Percentiles rank a stretch among this genome's conserved stretches.
Evolutionary conservation across 1,140 invertebrate species (phyloP).

Genomic region (Lepidurus apus): DNA sequence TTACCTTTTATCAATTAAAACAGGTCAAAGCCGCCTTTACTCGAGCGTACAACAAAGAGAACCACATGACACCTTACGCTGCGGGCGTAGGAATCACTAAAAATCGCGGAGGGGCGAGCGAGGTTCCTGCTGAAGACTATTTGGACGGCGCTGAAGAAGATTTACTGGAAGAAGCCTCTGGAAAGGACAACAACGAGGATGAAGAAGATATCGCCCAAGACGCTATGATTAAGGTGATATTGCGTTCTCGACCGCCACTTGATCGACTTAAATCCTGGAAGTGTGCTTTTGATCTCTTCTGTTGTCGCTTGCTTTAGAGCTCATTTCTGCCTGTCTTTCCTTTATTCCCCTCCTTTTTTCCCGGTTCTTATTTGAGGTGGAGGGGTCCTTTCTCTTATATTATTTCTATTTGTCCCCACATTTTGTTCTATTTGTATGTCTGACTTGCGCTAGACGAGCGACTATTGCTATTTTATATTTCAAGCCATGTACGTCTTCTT

Average conservation of each 20-base stretch:
- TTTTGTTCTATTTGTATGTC: not conserved
- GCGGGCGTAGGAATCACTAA: slow-evolving; percentile 53
- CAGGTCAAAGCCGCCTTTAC: slow-evolving; percentile 86
- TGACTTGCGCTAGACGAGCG: not conserved
- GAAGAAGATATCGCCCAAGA: slow-evolving; percentile 64
- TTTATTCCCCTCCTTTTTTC: not conserved
- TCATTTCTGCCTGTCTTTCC: not conserved
- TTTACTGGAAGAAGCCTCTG: slow-evolving; percentile 48
- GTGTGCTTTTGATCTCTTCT: too few relatives aligned
- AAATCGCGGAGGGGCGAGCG: slow-evolving; percentile 43
- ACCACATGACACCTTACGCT: slow-evolving; percentile 62
- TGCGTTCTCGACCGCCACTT: not conserved
- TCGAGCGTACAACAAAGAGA: slow-evolving; percentile 80
- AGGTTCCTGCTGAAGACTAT: not conserved
- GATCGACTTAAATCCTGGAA: not conserved
- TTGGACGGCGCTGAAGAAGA: slow-evolving; percentile 47
- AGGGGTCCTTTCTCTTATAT: too few relatives aligned
- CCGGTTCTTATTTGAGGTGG: too few relatives aligned
- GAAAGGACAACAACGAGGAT: slow-evolving; percentile 50
- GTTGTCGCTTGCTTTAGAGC: too few relatives aligned
- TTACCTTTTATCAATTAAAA: not conserved
- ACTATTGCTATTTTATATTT: not conserved
- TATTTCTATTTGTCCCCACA: too few relatives aligned
- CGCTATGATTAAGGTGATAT: slow-evolving; percentile 67
- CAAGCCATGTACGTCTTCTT: not conserved